Evolutionary conservation across 2,797 vertebrate genomes (phyloP), one percentile per base, ranked within the genome.

Genomic region (Mareca penelope): DNA sequence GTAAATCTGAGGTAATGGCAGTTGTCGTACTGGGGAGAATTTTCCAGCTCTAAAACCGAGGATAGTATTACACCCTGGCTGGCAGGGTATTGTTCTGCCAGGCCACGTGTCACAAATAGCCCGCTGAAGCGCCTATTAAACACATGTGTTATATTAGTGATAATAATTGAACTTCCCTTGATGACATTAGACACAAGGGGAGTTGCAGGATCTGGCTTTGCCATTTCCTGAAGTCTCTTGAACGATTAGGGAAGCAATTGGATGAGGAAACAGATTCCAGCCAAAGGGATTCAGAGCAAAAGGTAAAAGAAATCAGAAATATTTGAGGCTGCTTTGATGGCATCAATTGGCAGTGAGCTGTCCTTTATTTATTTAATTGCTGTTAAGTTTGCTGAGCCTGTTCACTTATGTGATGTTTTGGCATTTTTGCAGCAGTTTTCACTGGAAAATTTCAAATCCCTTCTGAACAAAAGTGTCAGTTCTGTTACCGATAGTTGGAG

Each of bases 401-500:
- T 6, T 71, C 59, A 5, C 35, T 63, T 33, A 2, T 0, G 18
- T 5, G 28, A n/a, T 8, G 15, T 7, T 67, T 8, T 3, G 26
- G 57, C 35, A 39, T 35, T 35, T 75, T 23, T 68, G 57, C n/a
- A 39, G 35, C 1, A 2, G 19, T 21, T 85, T 69, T 53, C 44
- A 4, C 0, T 39, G 71, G 48, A 53, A 37, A 50, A 46, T 10
- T 28, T 57, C 53, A 33, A 81, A 39, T 26, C n/a, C 35, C 8
- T 60, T 53, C 37, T 2, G 4, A 60, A 18, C 28, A 44, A n/a
- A 24, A 0, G 7, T 5, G 31, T 19, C 35, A 6, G 40, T 48
- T 40, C 2, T 50, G 7, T 1, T 3, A 26, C 10, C 31, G 6
- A 1, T 2, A 71, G 61, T 0, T 35, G 56, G 33, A n/a, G 4